Percentiles rank a stretch among this genome's conserved stretches.
phyloP scores from a whole-genome alignment of 2,888 invertebrate genomes.

The Deilephila porcellus region DNA sequence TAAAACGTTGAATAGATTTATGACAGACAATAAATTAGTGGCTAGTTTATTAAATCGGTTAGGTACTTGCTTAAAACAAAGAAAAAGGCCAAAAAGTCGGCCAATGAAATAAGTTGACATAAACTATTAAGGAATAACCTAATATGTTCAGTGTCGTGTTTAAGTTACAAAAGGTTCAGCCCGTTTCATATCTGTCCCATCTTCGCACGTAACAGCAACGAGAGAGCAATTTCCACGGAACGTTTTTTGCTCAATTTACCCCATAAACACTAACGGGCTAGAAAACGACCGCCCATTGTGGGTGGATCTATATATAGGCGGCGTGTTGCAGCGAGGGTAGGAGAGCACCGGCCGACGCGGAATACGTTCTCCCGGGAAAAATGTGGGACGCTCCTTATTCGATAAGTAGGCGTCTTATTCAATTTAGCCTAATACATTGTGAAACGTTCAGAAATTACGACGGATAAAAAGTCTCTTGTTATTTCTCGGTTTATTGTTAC shows the following conservation, averaged over 20 bases:
- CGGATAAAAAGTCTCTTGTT: neutral
- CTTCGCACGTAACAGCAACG: neutral
- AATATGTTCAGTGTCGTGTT: neutral
- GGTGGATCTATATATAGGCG: slow-evolving; percentile 63
- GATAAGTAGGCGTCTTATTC: slow-evolving; percentile 14
- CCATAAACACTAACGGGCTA: slow-evolving; percentile 51
- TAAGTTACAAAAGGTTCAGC: neutral
- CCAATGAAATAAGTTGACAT: too few species aligned
- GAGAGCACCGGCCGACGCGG: slow-evolving; percentile 3
- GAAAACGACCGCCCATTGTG: slow-evolving; percentile 55
- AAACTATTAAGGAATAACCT: too few species aligned
- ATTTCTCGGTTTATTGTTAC: neutral
- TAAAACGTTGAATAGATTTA: too few species aligned
- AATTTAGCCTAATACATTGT: neutral
- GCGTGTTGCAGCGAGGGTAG: slow-evolving; percentile 42
- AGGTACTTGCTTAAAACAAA: neutral
- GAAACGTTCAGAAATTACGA: neutral
- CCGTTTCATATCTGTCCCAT: neutral
- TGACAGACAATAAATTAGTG: too few species aligned
- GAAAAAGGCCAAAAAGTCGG: neutral
- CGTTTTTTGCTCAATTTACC: slow-evolving; percentile 46
- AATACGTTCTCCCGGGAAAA: slow-evolving; percentile 5
- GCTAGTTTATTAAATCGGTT: too few species aligned
- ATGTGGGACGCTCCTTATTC: slow-evolving; percentile 15
- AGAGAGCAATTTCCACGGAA: slow-evolving; percentile 25